Evolutionary conservation across 2,888 invertebrate genomes (phyloP).

Genomic region (Phortica magna): DNA sequence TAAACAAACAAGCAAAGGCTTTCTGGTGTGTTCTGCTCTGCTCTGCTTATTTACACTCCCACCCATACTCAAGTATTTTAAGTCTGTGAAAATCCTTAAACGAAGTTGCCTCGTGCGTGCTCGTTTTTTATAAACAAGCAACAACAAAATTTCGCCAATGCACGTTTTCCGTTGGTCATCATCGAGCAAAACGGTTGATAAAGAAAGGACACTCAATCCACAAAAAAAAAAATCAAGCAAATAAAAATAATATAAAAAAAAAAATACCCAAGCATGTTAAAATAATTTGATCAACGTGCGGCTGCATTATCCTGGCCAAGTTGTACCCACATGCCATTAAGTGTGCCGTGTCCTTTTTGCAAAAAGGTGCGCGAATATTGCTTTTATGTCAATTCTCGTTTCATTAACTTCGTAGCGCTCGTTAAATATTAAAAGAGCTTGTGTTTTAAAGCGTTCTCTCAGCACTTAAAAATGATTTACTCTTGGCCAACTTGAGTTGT

Average conservation of each 20-base stretch:
- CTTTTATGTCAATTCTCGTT: conserved; percentile 22
- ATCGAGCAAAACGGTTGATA: conserved; percentile 7
- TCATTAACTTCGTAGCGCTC: conserved; percentile 22
- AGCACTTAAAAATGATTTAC: background rate
- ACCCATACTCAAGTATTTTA: background rate
- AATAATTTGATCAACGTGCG: conserved; percentile 21
- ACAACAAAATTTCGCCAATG: conserved; percentile 40
- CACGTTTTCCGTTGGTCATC: conserved; percentile 55
- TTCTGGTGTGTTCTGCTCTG: background rate
- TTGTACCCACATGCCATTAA: background rate
- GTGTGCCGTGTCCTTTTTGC: background rate
- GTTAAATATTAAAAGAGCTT: conserved; percentile 26
- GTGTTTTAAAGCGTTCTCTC: background rate
- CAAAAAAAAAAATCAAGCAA: background rate
- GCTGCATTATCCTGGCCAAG: conserved; percentile 13
- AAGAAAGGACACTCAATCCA: conserved; percentile 17
- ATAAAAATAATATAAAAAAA: background rate
- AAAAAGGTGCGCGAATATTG: conserved; percentile 11
- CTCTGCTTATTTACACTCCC: background rate
- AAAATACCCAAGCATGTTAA: background rate
- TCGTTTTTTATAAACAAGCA: conserved; percentile 63
- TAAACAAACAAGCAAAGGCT: conserved; percentile 23
- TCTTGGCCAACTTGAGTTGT: background rate
- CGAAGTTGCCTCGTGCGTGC: conserved; percentile 60
- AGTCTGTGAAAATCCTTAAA: conserved; percentile 39